Conservation (phyloP, 1,140 invertebrate species). For the Solen grandis region DNA sequence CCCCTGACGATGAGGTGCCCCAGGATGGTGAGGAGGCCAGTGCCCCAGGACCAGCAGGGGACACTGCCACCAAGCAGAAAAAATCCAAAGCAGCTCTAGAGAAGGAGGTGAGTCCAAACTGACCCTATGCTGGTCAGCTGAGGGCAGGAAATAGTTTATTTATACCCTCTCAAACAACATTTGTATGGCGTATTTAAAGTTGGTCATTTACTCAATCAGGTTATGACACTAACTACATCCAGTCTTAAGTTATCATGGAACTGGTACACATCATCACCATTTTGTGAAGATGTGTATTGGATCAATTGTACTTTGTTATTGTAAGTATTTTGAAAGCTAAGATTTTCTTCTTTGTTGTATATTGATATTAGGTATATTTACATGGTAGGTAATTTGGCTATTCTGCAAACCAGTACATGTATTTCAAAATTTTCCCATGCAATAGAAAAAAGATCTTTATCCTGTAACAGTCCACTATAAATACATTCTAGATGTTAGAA, state of each 20-base stretch:
- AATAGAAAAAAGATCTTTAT: not conserved
- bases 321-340: not conserved
- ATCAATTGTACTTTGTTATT: too few relatives aligned
- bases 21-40: constrained; percentile 69
- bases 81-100: constrained; percentile 68
- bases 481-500: not conserved
- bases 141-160: not conserved
- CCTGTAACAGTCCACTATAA: too few relatives aligned
- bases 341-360: too few relatives aligned
- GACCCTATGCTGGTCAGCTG: too few relatives aligned
- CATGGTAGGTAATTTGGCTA: too few relatives aligned
- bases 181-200: not conserved
- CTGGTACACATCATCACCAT: not conserved
- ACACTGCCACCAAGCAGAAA: constrained; percentile 63
- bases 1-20: constrained; percentile 81
- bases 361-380: too few relatives aligned
- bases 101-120: constrained; percentile 39
- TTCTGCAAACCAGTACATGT: too few relatives aligned
- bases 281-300: not conserved
- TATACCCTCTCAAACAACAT: not conserved
- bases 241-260: not conserved
- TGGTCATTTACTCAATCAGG: not conserved
- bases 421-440: too few relatives aligned
- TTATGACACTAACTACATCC: not conserved
- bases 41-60: constrained; percentile 74